Base-by-base conservation (phyloP, 2,888 invertebrate species). In the Crossocerus cetratus region DNA sequence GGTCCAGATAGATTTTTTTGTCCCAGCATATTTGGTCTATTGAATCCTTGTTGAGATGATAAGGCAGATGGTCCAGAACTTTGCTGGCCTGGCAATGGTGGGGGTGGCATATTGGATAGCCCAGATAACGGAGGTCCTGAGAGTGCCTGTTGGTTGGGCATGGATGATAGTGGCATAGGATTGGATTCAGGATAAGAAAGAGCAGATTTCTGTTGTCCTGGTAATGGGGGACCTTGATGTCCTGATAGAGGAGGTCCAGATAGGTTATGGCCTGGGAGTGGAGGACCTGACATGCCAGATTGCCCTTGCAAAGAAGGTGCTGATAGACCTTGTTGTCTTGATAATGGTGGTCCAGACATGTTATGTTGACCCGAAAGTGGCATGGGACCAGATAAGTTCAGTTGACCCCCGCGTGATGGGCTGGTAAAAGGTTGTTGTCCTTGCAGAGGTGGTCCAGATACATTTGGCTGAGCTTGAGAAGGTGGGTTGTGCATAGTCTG, bases 1-100 rank as follows among this genome's bases (percentile, higher is more conserved):
- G 83, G 84, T 32, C 83, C 83, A 22, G 85, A 66, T 66, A 85
- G 76, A 63, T 79, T 85, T 53, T 84, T 85, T 69, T 86, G 87
- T 32, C 83, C 86, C 21, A 80, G 65, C 72, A 84, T 68, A 4
- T 84, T 77, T 11, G 83, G 74, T 18, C 72, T 75, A 3, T 65
- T 43, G 18, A 77, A 63, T 68, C 58, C 74, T 59, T 76, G 78
- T 53, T 80, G 78, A 32, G 22, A 68, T 45, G 61, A 16, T 61
- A 53, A 14, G 4, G 53, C 2, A 23, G 61, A 53, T n/a, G 53
- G 4, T 20, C 4, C 11, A 49, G 49, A 49, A 16, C 49, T 49
- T 49, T 49, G 49, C 16, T 45, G 45, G 3, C 45, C 45, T 45
- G 45, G 45, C 11, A 45, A 16, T 45, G 45, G 45, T 8, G 2